phyloP scores from a whole-genome alignment of 2,888 invertebrate genomes.

The Lithosia quadra region DNA sequence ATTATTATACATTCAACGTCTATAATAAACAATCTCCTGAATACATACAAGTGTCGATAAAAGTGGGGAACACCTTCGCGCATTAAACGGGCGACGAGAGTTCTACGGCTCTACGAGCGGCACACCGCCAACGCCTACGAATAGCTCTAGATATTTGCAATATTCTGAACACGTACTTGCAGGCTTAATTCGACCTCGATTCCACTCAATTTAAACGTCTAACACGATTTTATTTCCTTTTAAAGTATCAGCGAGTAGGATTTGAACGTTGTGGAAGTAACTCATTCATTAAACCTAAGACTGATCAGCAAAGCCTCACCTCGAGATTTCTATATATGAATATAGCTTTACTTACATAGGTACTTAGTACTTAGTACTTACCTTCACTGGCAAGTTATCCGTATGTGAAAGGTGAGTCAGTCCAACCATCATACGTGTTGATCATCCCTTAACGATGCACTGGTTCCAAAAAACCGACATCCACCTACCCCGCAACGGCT shows the following conservation, averaged over 20 bases:
- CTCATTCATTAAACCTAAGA: conserved; percentile 20
- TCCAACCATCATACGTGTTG: too few relatives aligned
- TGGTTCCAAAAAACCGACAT: neutral
- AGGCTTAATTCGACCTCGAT: conserved; percentile 65
- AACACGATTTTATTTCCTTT: conserved; percentile 63
- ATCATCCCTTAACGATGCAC: neutral
- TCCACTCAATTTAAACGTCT: conserved; percentile 66
- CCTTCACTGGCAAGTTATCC: too few relatives aligned
- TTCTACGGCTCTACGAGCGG: conserved; percentile 25
- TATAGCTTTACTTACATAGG: too few relatives aligned
- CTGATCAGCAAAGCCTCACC: neutral
- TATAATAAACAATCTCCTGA: conserved; percentile 56
- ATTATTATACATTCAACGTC: conserved; percentile 52
- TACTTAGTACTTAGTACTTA: too few relatives aligned
- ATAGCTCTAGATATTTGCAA: conserved; percentile 47
- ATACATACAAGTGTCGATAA: conserved; percentile 56
- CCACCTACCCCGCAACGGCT: too few relatives aligned
- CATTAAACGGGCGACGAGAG: conserved; percentile 45
- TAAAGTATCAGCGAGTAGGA: conserved; percentile 52
- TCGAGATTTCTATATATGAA: neutral
- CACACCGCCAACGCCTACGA: conserved; percentile 31
- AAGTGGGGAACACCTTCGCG: conserved; percentile 56
- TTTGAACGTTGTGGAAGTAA: conserved; percentile 35
- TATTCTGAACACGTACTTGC: conserved; percentile 61
- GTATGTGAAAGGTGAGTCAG: too few relatives aligned